phyloP scores from a whole-genome alignment of 2,797 vertebrate species.

The Limnodromus scolopaceus region DNA sequence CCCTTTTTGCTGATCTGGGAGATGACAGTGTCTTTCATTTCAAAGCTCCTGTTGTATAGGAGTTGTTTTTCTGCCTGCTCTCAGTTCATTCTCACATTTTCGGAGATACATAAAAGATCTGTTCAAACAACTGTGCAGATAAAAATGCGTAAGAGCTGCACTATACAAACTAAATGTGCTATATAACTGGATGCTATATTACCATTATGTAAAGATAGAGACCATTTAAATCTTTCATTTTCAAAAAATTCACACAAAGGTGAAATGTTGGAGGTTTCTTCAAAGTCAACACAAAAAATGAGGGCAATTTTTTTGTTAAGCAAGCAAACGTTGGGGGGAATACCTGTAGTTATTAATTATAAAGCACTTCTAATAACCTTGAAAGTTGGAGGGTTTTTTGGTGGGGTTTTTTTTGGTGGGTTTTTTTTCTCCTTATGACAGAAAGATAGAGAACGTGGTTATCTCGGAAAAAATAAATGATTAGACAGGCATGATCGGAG shows the following conservation, averaged over 20 bases:
- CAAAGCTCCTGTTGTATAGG: not conserved
- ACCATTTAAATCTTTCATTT: not conserved
- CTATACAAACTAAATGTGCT: not conserved
- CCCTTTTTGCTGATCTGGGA: not conserved
- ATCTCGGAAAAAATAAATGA: conserved; percentile 18
- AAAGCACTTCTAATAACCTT: not conserved
- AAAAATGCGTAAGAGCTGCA: not conserved
- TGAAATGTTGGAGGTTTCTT: not conserved
- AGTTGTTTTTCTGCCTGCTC: not conserved
- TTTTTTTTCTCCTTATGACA: not conserved
- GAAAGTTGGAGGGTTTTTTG: not conserved
- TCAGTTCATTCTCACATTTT: not conserved
- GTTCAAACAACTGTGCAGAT: not conserved
- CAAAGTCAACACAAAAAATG: not conserved
- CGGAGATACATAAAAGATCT: not conserved
- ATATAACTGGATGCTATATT: not conserved
- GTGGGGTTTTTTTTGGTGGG: not conserved
- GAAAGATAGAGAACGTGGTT: conserved; percentile 7
- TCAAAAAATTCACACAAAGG: not conserved
- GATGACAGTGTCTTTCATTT: not conserved
- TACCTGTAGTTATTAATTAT: not conserved
- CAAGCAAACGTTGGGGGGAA: not conserved
- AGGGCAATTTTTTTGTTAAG: not conserved
- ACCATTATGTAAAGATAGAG: not conserved
- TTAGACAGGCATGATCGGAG: conserved; percentile 53